Base-by-base conservation (phyloP, 2,113 vertebrate genomes). In the Thinocorus orbignyianus region DNA sequence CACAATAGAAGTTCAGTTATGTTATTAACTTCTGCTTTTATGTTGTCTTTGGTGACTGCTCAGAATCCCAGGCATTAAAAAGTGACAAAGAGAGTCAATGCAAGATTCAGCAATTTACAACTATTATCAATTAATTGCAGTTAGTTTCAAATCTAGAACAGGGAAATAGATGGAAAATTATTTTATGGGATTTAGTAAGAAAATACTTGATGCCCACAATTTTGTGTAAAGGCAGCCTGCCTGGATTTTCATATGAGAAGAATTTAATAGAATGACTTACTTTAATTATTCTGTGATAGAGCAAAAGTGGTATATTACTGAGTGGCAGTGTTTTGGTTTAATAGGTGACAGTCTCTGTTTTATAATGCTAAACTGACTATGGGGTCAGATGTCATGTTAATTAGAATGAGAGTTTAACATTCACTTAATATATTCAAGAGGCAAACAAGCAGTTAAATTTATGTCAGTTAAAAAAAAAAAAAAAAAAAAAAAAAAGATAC, bases 11-110 rank as follows among this genome's bases (percentile, higher is more conserved):
- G 57, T 89, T 92, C 61, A 79, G 57, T 81, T 91, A 20, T 54
- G 39, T 85, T 95, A 87, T 65, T 92, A 91, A 57, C 48, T 92
- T 87, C 30, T 65, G 57, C 48, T 95, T 95, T 91, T 90, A 44
- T 91, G 68, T 85, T 84, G 93, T 95, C 69, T 76, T 87, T 82
- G 78, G 62, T 82, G 70, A 73, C 25, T 65, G 81, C 79, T 90
- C 82, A 81, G 91, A 92, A 88, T 86, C 68, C 51, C 60, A 81
- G 57, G 31, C 31, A 58, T 77, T 91, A 87, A 91, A 81, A 95
- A 61, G 52, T 55, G 20, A 7, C 33, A 64, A 74, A 91, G 23
- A 76, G 24, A 51, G 35, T 35, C 0, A 1, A 79, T 86, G 37
- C n/a, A 81, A 92, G 54, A 42, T 62, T 42, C 37, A 77, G 17